Base-by-base conservation (phyloP, 2,888 invertebrate genomes). In the Camponotus fellah region DNA sequence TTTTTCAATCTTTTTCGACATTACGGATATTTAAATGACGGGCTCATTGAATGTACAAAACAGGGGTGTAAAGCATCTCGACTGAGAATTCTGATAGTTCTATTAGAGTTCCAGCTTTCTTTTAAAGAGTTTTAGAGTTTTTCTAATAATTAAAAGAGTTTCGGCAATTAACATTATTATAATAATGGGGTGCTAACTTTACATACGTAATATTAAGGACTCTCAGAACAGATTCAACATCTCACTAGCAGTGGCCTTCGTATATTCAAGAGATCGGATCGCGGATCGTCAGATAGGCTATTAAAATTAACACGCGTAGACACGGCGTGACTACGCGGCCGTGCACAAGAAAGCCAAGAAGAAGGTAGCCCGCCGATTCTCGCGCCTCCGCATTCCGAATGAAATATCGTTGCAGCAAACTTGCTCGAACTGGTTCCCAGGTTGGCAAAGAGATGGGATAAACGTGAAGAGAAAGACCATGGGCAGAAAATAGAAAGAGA, bases 351-450 rank as follows among this genome's bases (percentile, higher is more conserved):
- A 80, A 46, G 26, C 26, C 9, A 72, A 60, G 58, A 80, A 80
- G 60, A 71, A 80, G 46, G 8, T 32, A 32, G 53, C 32, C 56
- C 56, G 77, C 56, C 43, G 58, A 43, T 34, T 60, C 86, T 82
- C 84, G 79, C 84, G 76, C 81, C 86, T 76, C 62, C 71, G 79
- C 84, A 46, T 84, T 76, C 75, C 85, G 76, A 89, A 90, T 92
- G 92, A 92, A 92, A 92, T 91, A 92, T 90, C 88, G 91, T 84
- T 77, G 72, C 68, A 79, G 37, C 84, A 86, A 83, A 84, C 85
- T 76, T 53, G 88, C 84, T 87, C 84, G 85, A 92, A 90, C 92
- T 88, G 90, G 87, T 90, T 87, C 85, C 68, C 79, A 69, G 53
- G 68, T 53, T 77, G 82, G 84, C 82, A 83, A 83, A 75, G 82